Base-by-base conservation (phyloP, 2,113 vertebrate species). In the Lathamus discolor region DNA sequence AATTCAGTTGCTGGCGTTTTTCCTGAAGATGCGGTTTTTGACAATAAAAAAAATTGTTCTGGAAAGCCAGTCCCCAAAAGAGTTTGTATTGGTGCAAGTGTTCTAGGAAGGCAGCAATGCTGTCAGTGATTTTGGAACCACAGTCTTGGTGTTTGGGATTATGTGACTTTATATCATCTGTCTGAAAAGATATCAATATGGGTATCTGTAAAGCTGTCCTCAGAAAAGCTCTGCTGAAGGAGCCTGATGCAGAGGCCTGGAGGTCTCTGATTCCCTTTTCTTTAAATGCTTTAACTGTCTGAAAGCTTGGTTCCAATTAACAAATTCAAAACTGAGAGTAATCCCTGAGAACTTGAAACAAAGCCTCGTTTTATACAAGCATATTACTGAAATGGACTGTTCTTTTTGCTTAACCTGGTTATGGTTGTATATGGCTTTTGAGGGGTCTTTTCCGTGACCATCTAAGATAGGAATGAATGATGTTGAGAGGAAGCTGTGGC, bases 261-360 rank as follows among this genome's bases (percentile, higher is more conserved):
- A 66, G 78, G 67, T 28, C 63, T 76, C 70, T 83, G 1, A n/a
- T 79, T 91, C 64, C 20, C 68, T 78, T 86, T 76, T 61, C 61
- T 52, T 89, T 57, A 76, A 86, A 62, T 61, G 39, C 15, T 9
- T 75, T 75, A 46, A 28, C 52, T 86, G 5, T 75, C 51, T 72
- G 78, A 61, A 54, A 91, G 52, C 59, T 91, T 91, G 28, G 28
- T 80, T 90, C 81, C 37, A 90, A 11, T 94, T 84, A 93, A 86
- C 29, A 75, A 57, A 74, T 69, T 91, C 44, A 48, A 18, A 89
- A 64, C 66, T 41, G 39, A 59, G 37, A 10, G 25, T 18, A 20
- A 54, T 85, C 2, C 4, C 37, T 15, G 63, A 46, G n/a, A 72
- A 41, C 67, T 79, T 48, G 59, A 66, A 91, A 64, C n/a, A 66